Conservation (phyloP, 2,113 vertebrate species). For the Phylloscopus trochiloides region DNA sequence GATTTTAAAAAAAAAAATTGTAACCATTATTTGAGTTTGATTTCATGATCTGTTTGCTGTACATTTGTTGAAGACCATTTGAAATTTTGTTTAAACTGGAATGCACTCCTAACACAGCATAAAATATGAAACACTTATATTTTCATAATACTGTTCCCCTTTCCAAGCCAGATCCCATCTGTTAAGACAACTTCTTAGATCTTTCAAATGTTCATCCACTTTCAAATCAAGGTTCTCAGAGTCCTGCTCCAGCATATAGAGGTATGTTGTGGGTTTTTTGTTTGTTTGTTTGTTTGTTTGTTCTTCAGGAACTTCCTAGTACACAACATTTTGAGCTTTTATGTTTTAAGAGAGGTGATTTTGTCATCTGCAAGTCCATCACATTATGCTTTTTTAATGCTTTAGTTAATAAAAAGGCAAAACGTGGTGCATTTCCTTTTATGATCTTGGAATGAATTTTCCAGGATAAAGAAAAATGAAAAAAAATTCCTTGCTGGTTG, state of each 20-base stretch:
- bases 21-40: background rate
- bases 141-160: background rate
- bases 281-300: background rate
- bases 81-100: background rate
- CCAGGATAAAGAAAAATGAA: background rate
- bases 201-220: background rate
- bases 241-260: accelerated
- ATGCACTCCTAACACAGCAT: background rate
- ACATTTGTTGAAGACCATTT: background rate
- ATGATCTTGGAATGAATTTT: background rate
- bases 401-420: background rate
- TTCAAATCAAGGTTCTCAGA: background rate
- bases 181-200: background rate
- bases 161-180: background rate
- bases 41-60: background rate
- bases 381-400: background rate
- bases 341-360: background rate
- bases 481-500: background rate
- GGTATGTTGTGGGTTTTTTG: background rate
- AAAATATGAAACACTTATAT: background rate
- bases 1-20: background rate
- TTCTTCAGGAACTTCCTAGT: background rate
- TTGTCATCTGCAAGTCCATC: background rate
- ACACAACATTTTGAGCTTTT: background rate
- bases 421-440: background rate